These are phyloP conservation scores for Patiria miniata DNA, from an alignment of 35 echinoderm and acorn worm genomes.

Conservation along the genomic window DNA sequence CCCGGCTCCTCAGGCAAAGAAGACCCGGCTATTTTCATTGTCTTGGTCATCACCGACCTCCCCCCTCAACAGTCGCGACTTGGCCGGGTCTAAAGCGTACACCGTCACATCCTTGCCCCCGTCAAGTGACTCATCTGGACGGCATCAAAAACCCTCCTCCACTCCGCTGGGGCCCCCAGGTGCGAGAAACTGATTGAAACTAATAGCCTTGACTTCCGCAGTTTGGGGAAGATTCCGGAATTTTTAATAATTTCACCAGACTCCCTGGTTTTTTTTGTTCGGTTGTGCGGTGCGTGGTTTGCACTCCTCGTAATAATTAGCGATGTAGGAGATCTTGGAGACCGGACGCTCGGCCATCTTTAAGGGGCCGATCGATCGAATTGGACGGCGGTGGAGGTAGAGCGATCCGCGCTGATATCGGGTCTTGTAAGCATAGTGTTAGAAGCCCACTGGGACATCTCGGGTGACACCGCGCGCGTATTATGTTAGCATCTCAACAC, in stretches of 20 bases:
- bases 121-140: background rate
- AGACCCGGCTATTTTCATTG: conserved; percentile 23
- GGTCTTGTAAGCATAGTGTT: background rate
- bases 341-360: background rate
- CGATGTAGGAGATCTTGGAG: background rate
- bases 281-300: no score
- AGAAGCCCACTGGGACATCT: background rate
- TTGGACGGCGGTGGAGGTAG: background rate
- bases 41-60: conserved; percentile 18
- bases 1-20: background rate
- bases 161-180: background rate
- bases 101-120: background rate
- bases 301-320: conserved; percentile 24
- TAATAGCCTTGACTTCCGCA: conserved; percentile 47
- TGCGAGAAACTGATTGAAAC: conserved; percentile 39
- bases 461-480: background rate
- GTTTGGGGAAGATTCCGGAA: conserved; percentile 34
- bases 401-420: background rate
- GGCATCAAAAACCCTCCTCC: background rate
- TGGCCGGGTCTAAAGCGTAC: background rate
- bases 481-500: background rate
- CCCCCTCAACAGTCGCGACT: background rate
- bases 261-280: no score
- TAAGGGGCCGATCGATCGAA: conserved; percentile 14
- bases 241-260: conserved; percentile 12